Conservation (phyloP, 1,140 invertebrate genomes). For the Tetramorium parvispinum region DNA sequence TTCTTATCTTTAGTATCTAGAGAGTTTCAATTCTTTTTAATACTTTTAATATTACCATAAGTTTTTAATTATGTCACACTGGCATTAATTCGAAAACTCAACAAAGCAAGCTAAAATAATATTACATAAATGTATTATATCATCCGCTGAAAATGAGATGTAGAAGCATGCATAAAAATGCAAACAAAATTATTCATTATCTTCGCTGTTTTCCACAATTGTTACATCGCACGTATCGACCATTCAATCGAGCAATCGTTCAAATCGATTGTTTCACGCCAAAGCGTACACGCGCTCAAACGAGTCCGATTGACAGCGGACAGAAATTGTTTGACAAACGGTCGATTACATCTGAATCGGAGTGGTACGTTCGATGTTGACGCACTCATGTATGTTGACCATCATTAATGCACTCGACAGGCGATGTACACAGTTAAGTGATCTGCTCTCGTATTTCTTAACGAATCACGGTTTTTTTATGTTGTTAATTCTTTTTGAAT, state of each 20-base stretch:
- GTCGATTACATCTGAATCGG: slow-evolving; percentile 66
- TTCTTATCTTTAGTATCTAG: too few species aligned
- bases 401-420: slow-evolving; percentile 39
- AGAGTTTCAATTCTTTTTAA: background rate
- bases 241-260: slow-evolving; percentile 42
- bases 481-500: background rate
- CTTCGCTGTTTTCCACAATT: background rate
- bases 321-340: slow-evolving; percentile 69
- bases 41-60: background rate
- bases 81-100: background rate
- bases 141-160: background rate
- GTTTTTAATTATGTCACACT: background rate
- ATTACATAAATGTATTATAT: background rate
- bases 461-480: background rate
- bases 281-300: slow-evolving; percentile 56
- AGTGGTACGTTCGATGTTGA: background rate
- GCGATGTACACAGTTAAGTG: background rate
- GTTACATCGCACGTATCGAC: background rate
- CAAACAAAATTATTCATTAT: slow-evolving; percentile 30
- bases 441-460: slow-evolving; percentile 4
- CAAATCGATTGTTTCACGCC: slow-evolving; percentile 64
- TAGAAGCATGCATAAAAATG: background rate
- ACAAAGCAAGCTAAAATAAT: background rate
- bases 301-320: slow-evolving; percentile 65
- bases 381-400: slow-evolving; percentile 11